Base-by-base conservation (phyloP, 1,140 invertebrate species). In the Dryas iulia region DNA sequence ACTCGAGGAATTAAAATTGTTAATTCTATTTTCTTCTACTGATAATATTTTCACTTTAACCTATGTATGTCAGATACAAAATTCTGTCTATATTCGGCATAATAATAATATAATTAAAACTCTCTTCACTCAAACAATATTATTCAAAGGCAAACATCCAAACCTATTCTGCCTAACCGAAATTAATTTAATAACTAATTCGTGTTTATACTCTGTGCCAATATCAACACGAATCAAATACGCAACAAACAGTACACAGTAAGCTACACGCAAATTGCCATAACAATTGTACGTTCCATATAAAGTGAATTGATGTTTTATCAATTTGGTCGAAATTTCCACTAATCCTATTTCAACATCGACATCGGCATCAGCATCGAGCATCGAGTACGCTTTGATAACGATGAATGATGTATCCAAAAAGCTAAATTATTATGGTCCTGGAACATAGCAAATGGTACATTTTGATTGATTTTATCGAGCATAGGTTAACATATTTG, bases 181-280 rank as follows among this genome's bases (percentile, higher is more conserved):
- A 47, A 47, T 47, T 47, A 47, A 47, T 47, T 47, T 47, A 47
- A 47, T 47, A 47, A 47, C 35, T 47, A 47, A 21, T 47, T 47
- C 35, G 14, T 47, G 35, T 47, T 47, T 21, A 47, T 47, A 47
- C 35, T 47, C 35, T 47, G 35, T 47, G 14, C 35, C 14, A 47
- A 47, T 21, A 47, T 47, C 14, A 47, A 47, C 14, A 47, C 35
- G 18, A 18, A 47, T 47, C 35, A 47, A 47, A 47, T 47, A 47
- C 14, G 8, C 35, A 47, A 47, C 14, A 18, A 47, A 47, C 14
- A 18, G 35, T 47, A 18, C 3, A 21, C 35, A 47, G 35, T 21
- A 18, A 7, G 3, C 14, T 47, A 7, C 8, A 47, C 35, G 35
- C 14, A 47, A 47, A 47, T 47, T 47, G 35, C n/a, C 35, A 47